Percentiles rank a stretch among this genome's conserved stretches.
Conservation (phyloP, 2,888 invertebrate species). For the Acanthosepion lycidas region DNA sequence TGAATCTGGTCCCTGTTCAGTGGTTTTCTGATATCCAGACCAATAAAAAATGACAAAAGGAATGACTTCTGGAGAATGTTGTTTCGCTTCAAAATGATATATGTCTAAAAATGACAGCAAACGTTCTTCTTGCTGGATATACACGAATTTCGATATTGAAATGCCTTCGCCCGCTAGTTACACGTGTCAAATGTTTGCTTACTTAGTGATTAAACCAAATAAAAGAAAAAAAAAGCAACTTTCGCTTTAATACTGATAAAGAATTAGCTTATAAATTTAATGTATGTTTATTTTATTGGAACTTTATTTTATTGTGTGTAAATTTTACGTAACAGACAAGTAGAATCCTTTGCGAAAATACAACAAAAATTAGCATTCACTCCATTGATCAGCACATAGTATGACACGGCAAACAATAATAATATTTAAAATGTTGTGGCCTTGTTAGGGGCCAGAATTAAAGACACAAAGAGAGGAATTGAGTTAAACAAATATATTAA, state of each 20-base stretch:
- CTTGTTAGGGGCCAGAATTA: too few relatives aligned
- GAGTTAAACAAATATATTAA: too few relatives aligned
- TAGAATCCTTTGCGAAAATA: too few relatives aligned
- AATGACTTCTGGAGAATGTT: neutral
- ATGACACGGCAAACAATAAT: too few relatives aligned
- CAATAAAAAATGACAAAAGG: neutral
- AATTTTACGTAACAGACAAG: too few relatives aligned
- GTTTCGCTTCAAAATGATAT: neutral
- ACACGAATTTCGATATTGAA: neutral
- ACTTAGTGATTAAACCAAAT: neutral
- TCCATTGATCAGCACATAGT: too few relatives aligned
- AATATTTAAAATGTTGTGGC: too few relatives aligned
- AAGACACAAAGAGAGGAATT: too few relatives aligned
- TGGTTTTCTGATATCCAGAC: constrained; percentile 20
- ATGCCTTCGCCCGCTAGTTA: neutral
- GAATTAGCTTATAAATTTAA: too few relatives aligned
- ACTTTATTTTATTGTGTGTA: too few relatives aligned
- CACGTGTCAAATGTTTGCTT: neutral
- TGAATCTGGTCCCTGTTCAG: neutral
- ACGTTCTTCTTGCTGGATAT: neutral
- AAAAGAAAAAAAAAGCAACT: neutral
- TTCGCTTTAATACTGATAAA: neutral
- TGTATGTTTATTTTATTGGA: too few relatives aligned
- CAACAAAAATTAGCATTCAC: too few relatives aligned
- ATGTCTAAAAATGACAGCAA: neutral